Evolutionary conservation across 2,113 vertebrate genomes (phyloP).

Genomic region (Nanger granti): DNA sequence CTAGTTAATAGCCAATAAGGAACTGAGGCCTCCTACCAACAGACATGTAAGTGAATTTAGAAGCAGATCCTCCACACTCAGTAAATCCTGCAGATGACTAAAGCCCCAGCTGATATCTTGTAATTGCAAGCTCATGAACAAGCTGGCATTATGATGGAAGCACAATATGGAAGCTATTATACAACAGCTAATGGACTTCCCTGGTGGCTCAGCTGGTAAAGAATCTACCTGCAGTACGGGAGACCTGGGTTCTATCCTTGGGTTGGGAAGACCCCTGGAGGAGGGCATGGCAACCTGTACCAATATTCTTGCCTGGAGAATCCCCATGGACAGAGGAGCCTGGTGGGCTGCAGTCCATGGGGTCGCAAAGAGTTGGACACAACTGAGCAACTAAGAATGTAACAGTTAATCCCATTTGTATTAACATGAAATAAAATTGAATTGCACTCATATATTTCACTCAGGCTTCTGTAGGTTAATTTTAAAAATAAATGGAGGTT

Average conservation of each 20-base stretch:
- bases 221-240: neutral
- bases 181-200: neutral
- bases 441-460: neutral
- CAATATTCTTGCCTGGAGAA: neutral
- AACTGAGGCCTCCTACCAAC: neutral
- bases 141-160: neutral
- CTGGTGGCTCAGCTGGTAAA: neutral
- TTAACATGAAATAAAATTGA: neutral
- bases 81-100: neutral
- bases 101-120: neutral
- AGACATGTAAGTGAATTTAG: neutral
- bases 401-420: neutral
- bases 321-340: neutral
- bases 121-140: neutral
- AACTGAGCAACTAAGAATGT: neutral
- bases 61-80: neutral
- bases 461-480: neutral
- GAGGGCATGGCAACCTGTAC: neutral
- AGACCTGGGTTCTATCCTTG: neutral
- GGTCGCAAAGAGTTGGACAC: neutral
- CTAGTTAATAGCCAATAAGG: neutral
- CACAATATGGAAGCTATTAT: neutral
- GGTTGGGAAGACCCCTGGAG: neutral
- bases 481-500: neutral
- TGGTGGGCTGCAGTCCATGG: neutral